Conservation (phyloP, 2,113 vertebrate species). For the Odocoileus virginianus region DNA sequence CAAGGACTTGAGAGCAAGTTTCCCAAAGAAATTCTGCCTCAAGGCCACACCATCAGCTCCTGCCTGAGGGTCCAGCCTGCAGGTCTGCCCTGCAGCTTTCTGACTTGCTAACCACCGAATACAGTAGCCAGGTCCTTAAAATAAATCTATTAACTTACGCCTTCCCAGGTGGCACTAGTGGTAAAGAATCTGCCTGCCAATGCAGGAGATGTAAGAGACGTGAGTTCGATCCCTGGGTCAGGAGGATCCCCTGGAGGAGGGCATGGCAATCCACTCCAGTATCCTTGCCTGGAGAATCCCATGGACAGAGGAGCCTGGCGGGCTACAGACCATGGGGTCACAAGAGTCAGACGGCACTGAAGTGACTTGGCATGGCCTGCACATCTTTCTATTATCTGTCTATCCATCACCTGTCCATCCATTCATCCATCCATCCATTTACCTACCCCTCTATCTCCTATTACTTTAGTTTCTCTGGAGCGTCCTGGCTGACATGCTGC, state of each 20-base stretch:
- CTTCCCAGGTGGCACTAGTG: background rate
- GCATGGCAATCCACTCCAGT: background rate
- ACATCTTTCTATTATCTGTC: background rate
- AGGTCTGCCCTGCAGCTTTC: background rate
- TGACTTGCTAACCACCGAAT: background rate
- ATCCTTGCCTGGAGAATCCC: background rate
- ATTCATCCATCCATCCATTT: fast-evolving
- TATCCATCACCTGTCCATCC: background rate
- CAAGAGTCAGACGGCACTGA: background rate
- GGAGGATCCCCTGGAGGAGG: background rate
- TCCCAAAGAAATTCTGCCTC: background rate
- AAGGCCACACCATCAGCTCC: background rate
- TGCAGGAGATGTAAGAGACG: background rate
- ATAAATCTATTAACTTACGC: background rate
- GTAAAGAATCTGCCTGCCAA: background rate
- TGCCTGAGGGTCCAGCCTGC: background rate
- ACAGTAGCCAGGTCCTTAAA: background rate
- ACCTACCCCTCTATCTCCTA: background rate
- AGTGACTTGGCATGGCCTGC: background rate
- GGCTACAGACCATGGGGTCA: background rate
- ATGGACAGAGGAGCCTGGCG: background rate
- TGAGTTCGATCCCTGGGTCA: background rate
- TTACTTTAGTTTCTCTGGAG: background rate
- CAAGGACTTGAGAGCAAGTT: background rate
- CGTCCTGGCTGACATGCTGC: background rate